Evolutionary conservation across 2,797 vertebrate genomes (phyloP).

Genomic region (Graptemys geographica): DNA sequence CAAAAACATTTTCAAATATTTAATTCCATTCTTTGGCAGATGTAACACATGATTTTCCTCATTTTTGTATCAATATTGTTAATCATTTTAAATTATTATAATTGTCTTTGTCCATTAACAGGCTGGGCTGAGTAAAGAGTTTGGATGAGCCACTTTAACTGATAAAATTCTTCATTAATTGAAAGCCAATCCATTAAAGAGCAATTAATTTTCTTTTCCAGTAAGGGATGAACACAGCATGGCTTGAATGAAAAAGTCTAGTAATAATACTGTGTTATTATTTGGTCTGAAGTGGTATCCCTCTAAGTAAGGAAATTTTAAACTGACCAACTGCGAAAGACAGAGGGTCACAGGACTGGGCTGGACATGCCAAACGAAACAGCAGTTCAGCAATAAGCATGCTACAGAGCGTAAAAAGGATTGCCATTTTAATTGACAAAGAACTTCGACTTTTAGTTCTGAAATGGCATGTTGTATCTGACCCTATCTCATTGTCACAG

Average conservation of each 20-base stretch:
- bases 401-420: not conserved
- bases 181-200: not conserved
- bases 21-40: constrained; percentile 20
- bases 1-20: constrained; percentile 48
- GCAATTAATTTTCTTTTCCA: not conserved
- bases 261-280: not conserved
- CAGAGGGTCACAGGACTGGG: not conserved
- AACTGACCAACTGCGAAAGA: constrained; percentile 9
- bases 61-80: not conserved
- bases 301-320: not conserved
- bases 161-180: not conserved
- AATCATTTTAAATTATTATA: constrained; percentile 12
- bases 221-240: not conserved
- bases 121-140: not conserved
- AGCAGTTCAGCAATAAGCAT: not conserved
- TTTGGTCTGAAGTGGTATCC: not conserved
- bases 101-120: not conserved
- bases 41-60: constrained; percentile 14
- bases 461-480: not conserved
- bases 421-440: not conserved
- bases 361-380: not conserved
- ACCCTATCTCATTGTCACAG: not conserved
- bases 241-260: not conserved
- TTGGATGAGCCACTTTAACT: not conserved
- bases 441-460: not conserved